phyloP scores from a whole-genome alignment of 2,888 invertebrate genomes.

The Perdita meconis region DNA sequence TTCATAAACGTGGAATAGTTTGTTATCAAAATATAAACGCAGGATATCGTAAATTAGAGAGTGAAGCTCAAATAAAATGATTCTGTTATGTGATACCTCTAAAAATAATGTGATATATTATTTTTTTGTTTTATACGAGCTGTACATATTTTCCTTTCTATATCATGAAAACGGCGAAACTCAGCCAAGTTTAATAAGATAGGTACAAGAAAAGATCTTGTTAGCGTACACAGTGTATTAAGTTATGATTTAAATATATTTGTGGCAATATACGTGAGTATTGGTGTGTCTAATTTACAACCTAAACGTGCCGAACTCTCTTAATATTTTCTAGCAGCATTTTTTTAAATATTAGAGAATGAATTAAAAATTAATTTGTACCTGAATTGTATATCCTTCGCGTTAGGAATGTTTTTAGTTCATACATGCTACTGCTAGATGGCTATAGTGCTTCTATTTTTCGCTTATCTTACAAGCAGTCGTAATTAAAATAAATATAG shows the following conservation, averaged over 20 bases:
- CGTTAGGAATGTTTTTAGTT: too few relatives aligned
- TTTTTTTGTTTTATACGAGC: constrained; percentile 21
- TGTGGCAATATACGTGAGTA: constrained; percentile 62
- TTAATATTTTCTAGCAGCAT: constrained; percentile 2
- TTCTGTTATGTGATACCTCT: constrained; percentile 45
- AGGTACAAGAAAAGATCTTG: constrained; percentile 23
- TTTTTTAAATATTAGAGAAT: background rate
- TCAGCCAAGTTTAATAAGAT: constrained; percentile 19
- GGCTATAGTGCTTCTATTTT: too few relatives aligned
- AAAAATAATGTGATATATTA: constrained; percentile 12
- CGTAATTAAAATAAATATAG: too few relatives aligned
- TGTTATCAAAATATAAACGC: constrained; percentile 35
- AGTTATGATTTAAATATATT: constrained; percentile 58
- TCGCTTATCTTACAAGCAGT: too few relatives aligned
- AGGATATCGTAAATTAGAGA: constrained; percentile 46
- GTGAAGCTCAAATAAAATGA: constrained; percentile 48
- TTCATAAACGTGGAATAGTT: constrained; percentile 20
- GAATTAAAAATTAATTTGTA: too few relatives aligned
- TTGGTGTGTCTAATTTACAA: constrained; percentile 53
- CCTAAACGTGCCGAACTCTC: constrained; percentile 38
- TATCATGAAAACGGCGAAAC: background rate
- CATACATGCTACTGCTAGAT: too few relatives aligned
- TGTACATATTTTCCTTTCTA: constrained; percentile 14
- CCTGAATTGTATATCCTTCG: too few relatives aligned
- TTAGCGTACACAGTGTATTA: constrained; percentile 21